A percentile compares a stretch with the other conserved stretches of the same genome.
Conservation (phyloP, 2,113 vertebrate species). For the Aepyceros melampus region DNA sequence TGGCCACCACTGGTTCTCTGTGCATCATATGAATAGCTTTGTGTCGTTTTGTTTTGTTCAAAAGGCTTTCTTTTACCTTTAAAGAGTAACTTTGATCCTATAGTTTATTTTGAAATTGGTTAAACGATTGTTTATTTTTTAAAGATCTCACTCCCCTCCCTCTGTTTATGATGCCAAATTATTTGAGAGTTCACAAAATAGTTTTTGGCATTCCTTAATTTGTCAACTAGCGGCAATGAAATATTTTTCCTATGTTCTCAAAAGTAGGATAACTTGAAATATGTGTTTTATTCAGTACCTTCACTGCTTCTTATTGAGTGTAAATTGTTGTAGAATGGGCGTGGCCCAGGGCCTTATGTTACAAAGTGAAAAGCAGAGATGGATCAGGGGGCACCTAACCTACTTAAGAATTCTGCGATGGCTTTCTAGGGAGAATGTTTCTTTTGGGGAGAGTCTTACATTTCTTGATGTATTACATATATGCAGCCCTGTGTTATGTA, state of each 20-base stretch:
- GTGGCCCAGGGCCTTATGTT: background rate
- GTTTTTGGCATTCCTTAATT: background rate
- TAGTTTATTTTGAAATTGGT: background rate
- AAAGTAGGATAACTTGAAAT: background rate
- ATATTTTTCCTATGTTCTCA: background rate
- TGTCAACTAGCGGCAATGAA: background rate
- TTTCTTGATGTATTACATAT: conserved; percentile 31
- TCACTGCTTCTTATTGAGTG: background rate
- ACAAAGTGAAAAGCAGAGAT: background rate
- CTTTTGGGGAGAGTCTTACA: background rate
- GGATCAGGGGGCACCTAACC: background rate
- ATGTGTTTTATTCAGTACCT: background rate
- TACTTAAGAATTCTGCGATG: background rate
- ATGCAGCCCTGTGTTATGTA: conserved; percentile 14
- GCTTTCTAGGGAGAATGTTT: background rate
- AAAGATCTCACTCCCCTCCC: background rate
- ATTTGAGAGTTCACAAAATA: background rate
- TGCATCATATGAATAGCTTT: background rate
- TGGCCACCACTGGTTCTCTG: background rate
- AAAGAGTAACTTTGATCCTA: background rate
- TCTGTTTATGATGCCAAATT: background rate
- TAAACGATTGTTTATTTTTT: background rate
- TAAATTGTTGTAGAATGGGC: fast-evolving
- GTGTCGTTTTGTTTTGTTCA: background rate
- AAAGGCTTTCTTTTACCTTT: background rate